Evolutionary conservation across 2,113 vertebrate species (phyloP).

Genomic region (Pedionomus torquatus): DNA sequence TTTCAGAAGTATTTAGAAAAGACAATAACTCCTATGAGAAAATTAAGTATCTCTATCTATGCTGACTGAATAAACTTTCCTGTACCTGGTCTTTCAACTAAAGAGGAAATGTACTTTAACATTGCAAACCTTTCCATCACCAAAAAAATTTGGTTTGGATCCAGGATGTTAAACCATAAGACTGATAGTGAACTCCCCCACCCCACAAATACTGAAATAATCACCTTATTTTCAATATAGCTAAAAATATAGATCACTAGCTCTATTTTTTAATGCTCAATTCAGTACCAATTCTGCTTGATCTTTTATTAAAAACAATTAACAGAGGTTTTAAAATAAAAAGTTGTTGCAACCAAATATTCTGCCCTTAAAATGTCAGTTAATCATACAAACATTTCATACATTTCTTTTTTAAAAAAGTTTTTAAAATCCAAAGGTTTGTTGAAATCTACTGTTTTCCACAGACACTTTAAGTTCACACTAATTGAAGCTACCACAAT

Average conservation of each 20-base stretch:
- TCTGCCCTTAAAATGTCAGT: background rate
- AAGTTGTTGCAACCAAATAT: background rate
- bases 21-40: background rate
- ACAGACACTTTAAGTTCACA: background rate
- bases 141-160: background rate
- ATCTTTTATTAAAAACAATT: background rate
- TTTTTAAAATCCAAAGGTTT: background rate
- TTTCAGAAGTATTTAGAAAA: background rate
- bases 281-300: background rate
- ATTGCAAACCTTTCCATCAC: accelerated
- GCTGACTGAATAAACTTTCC: background rate
- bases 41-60: accelerated
- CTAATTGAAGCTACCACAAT: background rate
- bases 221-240: background rate
- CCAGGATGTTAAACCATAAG: accelerated
- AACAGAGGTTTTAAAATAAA: background rate
- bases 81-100: background rate
- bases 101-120: background rate
- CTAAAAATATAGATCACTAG: background rate
- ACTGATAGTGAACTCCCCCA: background rate
- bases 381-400: background rate
- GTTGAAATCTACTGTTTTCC: background rate
- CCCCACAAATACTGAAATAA: background rate
- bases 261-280: background rate
- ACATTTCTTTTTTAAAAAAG: background rate